Evolutionary conservation across 2,113 vertebrate genomes (phyloP).

Genomic region (Sylvietta virens): DNA sequence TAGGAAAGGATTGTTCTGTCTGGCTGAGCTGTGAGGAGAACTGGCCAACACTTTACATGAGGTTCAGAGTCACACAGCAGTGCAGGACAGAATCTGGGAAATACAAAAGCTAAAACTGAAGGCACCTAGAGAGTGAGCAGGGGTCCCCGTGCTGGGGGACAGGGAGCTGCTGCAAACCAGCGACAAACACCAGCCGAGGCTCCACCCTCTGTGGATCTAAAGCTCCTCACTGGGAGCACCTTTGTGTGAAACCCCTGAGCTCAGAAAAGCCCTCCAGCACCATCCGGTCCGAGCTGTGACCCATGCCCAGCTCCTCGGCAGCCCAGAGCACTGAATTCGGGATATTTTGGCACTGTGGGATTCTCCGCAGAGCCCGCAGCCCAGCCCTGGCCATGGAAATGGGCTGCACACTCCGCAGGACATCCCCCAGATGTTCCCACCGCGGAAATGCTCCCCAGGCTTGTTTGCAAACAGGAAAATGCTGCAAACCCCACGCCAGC

Average conservation of each 20-base stretch:
- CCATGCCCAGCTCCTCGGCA: neutral
- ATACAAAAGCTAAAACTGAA: neutral
- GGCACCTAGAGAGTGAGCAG: neutral
- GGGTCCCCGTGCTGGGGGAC: accelerated
- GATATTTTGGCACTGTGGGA: no score
- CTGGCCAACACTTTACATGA: neutral
- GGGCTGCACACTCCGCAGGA: neutral
- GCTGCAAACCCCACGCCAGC: neutral
- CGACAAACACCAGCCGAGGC: neutral
- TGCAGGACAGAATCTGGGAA: neutral
- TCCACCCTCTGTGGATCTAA: neutral
- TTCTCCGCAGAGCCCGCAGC: neutral
- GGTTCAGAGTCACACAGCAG: neutral
- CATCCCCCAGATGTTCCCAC: neutral
- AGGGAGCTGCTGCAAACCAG: neutral
- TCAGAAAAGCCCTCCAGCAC: neutral
- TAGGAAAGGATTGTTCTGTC: neutral
- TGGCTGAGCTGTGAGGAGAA: neutral
- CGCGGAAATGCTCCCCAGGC: neutral
- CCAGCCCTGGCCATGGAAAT: neutral
- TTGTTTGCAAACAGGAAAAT: neutral
- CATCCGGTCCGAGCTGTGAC: neutral
- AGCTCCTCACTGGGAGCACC: neutral
- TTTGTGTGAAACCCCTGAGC: neutral
- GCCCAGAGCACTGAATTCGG: accelerated